Evolutionary conservation across 2,888 invertebrate species (phyloP).

Genomic region (Argyresthia goedartella): DNA sequence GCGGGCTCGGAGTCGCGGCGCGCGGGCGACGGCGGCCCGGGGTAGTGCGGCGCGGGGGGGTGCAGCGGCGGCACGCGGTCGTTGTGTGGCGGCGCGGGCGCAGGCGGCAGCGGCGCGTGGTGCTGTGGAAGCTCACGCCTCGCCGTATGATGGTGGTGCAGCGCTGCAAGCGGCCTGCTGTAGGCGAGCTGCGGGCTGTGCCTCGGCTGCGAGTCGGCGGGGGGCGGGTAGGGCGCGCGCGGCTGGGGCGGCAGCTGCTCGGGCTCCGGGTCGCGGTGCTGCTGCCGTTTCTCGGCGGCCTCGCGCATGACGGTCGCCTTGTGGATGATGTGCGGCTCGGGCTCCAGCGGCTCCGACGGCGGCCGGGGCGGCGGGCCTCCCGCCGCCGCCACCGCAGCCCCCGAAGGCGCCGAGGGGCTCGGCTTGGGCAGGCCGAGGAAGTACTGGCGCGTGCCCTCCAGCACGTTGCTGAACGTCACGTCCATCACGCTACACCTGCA

Average conservation of each 20-base stretch:
- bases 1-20: conserved; percentile 48
- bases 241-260: conserved; percentile 64
- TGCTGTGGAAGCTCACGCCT: conserved; percentile 21
- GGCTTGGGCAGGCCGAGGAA: conserved; percentile 82
- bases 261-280: conserved; percentile 55
- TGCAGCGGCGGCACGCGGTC: conserved; percentile 49
- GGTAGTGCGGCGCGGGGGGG: conserved; percentile 44
- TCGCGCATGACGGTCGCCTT: conserved; percentile 68
- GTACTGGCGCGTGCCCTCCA: conserved; percentile 87
- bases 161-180: conserved; percentile 6
- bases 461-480: conserved; percentile 80
- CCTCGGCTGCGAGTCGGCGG: conserved; percentile 44
- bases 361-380: conserved; percentile 56
- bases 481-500: conserved; percentile 83
- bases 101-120: conserved; percentile 37
- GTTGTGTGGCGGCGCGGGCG: conserved; percentile 35
- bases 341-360: conserved; percentile 59
- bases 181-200: conserved; percentile 23
- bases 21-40: conserved; percentile 49
- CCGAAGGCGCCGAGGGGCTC: conserved; percentile 47
- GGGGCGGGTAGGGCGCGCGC: conserved; percentile 33
- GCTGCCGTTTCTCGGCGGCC: conserved; percentile 58
- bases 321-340: conserved; percentile 67
- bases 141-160: too few species aligned
- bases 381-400: conserved; percentile 26